Percentiles rank a stretch among this genome's conserved stretches.
phyloP scores from a whole-genome alignment of 2,113 vertebrate genomes.

The Tragelaphus imberbis region DNA sequence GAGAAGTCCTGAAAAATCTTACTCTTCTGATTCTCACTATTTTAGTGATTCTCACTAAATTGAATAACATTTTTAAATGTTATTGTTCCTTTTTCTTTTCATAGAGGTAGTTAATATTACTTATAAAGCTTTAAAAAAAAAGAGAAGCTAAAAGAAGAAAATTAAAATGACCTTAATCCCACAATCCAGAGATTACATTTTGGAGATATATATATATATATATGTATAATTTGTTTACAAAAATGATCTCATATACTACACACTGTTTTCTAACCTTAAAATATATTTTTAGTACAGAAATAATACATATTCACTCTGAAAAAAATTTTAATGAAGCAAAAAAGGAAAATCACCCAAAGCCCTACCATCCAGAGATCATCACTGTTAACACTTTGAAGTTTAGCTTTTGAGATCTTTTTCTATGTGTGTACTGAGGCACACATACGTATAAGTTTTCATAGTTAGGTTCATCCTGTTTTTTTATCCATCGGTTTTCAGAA shows the following conservation, averaged over 20 bases:
- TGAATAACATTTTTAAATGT: background rate
- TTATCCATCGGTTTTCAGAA: background rate
- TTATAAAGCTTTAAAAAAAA: background rate
- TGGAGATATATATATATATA: background rate
- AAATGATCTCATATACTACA: background rate
- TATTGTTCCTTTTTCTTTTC: background rate
- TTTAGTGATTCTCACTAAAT: background rate
- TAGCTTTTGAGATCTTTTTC: background rate
- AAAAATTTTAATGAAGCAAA: background rate
- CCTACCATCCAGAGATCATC: background rate
- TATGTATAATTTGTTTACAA: background rate
- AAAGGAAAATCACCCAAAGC: background rate
- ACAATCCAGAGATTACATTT: background rate
- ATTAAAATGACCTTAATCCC: background rate
- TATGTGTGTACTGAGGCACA: background rate
- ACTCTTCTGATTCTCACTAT: background rate
- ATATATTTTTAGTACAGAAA: background rate
- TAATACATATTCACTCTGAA: background rate
- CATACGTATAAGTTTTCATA: background rate
- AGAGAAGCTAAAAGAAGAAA: background rate
- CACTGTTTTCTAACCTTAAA: constrained; percentile 4
- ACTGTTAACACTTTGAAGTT: background rate
- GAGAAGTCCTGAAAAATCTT: background rate
- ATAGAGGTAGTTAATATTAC: background rate
- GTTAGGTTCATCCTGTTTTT: background rate